Evolutionary conservation across 2,113 vertebrate genomes (phyloP), one percentile per base, ranked within the genome.

Genomic region (Xenopus tropicalis): DNA sequence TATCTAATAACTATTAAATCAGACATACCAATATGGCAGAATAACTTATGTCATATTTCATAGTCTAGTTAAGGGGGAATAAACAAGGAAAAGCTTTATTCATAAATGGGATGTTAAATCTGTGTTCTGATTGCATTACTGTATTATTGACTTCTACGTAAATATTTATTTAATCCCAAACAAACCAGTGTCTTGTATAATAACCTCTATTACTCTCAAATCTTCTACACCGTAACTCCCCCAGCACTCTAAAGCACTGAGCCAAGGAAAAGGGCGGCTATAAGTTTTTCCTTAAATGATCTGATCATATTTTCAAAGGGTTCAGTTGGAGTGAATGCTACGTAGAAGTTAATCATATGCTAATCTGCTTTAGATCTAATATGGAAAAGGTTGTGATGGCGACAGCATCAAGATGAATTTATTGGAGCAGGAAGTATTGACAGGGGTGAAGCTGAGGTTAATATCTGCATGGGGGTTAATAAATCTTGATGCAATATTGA

Each of bases 401-500:
- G 78, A 29, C 57, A 83, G 61, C 74, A 85, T 80, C 51, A 81
- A 83, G 83, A 88, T 85, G 74, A 84, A 86, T 83, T 82, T 77
- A 80, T 57, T 42, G 71, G 79, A 82, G 72, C 79, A 69, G 79
- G 78, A 85, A 81, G 37, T 86, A 85, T 79, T 83, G 82, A 83
- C 68, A 80, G 42, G 78, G 82, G 83, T 77, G 69, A 85, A 86
- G 85, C 79, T 76, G 0, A 81, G 78, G 70, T 73, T 79, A 84
- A 85, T 85, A 84, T 77, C 77, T 80, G 81, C 59, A 78, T 17
- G 72, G 52, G 59, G 68, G 81, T 80, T 79, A 88, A 88, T 86
- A 84, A 83, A 85, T 84, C 80, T 74, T 82, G 64, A 78, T 83
- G 83, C 80, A 78, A 80, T 85, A 85, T 82, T 79, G 82, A 85